These are phyloP conservation scores for Thyatira batis DNA, from an alignment of 2,888 invertebrate genomes.

Conservation along the genomic window DNA sequence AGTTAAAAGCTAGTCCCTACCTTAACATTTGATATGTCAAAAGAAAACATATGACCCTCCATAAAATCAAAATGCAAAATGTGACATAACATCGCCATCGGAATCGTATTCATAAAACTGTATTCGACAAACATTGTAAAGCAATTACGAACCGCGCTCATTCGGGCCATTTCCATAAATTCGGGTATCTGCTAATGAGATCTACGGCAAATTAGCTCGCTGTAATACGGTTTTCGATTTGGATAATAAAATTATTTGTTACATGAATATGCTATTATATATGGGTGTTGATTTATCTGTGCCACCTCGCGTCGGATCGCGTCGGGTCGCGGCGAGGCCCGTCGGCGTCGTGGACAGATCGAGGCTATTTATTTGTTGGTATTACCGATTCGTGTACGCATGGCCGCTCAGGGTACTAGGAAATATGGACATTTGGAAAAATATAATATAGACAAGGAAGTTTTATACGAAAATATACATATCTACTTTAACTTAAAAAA, in stretches of 20 bases:
- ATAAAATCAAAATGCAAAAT: neutral
- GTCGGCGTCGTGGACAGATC: no score
- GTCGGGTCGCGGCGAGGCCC: no score
- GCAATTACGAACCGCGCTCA: slow-evolving; percentile 37
- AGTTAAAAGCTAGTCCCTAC: no score
- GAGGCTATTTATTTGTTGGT: neutral
- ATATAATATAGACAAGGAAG: no score
- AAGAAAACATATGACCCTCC: neutral
- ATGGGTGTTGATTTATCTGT: neutral
- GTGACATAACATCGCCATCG: slow-evolving; percentile 4
- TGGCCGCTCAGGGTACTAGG: no score
- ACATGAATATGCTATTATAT: neutral
- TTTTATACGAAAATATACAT: no score
- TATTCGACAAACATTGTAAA: slow-evolving; percentile 30
- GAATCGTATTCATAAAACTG: slow-evolving; percentile 18
- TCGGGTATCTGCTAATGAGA: slow-evolving; percentile 45
- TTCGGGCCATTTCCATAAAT: slow-evolving; percentile 41
- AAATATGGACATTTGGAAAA: no score
- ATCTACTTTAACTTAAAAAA: no score
- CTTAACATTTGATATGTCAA: neutral
- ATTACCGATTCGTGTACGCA: neutral
- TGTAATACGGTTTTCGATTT: slow-evolving; percentile 32
- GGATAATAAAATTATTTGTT: neutral
- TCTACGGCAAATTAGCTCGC: slow-evolving; percentile 43
- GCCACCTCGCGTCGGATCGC: neutral